Conservation (phyloP, 2,888 invertebrate genomes). For the Acrobasis consociella region DNA sequence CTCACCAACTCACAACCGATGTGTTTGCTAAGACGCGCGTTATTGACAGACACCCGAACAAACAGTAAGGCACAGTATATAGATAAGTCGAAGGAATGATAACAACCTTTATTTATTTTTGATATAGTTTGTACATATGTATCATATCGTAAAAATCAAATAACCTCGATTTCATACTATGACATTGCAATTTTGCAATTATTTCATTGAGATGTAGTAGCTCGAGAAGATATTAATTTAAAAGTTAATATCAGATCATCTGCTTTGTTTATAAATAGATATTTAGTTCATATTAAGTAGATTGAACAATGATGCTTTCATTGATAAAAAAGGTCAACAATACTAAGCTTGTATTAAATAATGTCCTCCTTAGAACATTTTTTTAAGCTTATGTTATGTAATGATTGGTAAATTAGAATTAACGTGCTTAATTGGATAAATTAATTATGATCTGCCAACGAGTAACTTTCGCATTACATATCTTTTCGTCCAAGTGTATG, state of each 20-base stretch:
- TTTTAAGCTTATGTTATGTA: too few relatives aligned
- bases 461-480: too few relatives aligned
- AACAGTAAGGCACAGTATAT: not conserved
- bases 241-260: not conserved
- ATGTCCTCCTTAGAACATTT: too few relatives aligned
- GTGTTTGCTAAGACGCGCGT: not conserved
- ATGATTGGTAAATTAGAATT: too few relatives aligned
- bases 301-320: too few relatives aligned
- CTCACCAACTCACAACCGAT: not conserved
- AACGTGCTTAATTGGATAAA: too few relatives aligned
- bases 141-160: not conserved
- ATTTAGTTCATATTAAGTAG: not conserved
- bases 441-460: too few relatives aligned
- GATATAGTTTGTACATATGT: not conserved
- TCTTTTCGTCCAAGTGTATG: too few relatives aligned
- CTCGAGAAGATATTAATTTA: not conserved
- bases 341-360: too few relatives aligned
- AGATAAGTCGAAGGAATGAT: not conserved
- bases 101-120: not conserved
- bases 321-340: too few relatives aligned
- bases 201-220: not conserved
- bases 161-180: not conserved
- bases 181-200: not conserved
- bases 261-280: not conserved
- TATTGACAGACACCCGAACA: slow-evolving; percentile 1